Evolutionary conservation across 2,113 vertebrate species (phyloP).

Genomic region (Hemibagrus wyckioides): DNA sequence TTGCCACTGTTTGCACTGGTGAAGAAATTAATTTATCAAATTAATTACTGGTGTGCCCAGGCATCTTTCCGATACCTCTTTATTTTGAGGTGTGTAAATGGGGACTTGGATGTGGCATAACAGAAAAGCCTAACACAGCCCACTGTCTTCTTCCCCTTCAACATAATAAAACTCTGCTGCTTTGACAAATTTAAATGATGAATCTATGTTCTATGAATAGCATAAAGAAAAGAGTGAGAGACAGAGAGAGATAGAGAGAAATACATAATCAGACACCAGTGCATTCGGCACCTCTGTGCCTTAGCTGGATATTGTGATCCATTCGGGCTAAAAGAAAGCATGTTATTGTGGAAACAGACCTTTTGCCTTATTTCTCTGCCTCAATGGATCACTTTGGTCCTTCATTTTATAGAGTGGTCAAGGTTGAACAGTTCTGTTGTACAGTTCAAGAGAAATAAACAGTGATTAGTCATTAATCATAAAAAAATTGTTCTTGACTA

Average conservation of each 20-base stretch:
- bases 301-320: conserved; percentile 82
- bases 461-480: conserved; percentile 68
- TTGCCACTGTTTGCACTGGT: conserved; percentile 77
- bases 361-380: conserved; percentile 68
- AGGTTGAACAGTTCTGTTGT: conserved; percentile 79
- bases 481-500: conserved; percentile 47
- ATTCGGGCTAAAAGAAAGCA: conserved; percentile 82
- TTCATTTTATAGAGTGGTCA: conserved; percentile 87
- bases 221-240: conserved; percentile 74
- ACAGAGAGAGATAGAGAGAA: conserved; percentile 70
- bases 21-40: conserved; percentile 98
- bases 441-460: conserved; percentile 70
- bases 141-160: conserved; percentile 71
- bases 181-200: conserved; percentile 99
- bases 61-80: conserved; percentile 94
- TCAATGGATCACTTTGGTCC: conserved; percentile 91
- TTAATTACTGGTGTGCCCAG: conserved; percentile 87
- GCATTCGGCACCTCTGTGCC: conserved; percentile 87
- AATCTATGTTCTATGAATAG: conserved; percentile 99
- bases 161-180: conserved; percentile 95
- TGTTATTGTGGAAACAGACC: conserved; percentile 75
- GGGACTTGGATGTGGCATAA: conserved; percentile 91
- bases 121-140: conserved; percentile 84
- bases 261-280: conserved; percentile 99
- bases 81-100: conserved; percentile 96